Percentiles rank a stretch among this genome's conserved stretches.
Evolutionary conservation across 2,797 vertebrate genomes (phyloP).

Genomic region (Podarcis lilfordi): DNA sequence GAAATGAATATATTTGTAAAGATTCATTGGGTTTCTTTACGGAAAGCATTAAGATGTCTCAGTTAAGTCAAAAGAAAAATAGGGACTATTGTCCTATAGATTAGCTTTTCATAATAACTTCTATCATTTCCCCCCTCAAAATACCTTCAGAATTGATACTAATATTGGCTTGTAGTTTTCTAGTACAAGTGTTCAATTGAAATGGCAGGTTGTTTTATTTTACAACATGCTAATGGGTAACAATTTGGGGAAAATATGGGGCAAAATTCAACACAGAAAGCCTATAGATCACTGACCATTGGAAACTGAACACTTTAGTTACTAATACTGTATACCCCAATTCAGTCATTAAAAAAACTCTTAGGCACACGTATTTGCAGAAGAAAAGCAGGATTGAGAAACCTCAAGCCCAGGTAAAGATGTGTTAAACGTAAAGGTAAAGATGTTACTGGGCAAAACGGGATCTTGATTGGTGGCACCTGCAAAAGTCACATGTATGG

Average conservation of each 20-base stretch:
- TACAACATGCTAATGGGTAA: background rate
- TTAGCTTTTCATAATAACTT: constrained; percentile 26
- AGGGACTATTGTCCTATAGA: constrained; percentile 22
- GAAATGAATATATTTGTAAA: constrained; percentile 48
- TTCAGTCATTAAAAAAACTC: no score
- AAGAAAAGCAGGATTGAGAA: no score
- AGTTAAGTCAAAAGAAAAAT: constrained; percentile 43
- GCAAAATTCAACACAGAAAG: background rate
- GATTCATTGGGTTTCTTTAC: constrained; percentile 41
- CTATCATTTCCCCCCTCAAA: background rate
- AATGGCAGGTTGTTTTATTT: background rate
- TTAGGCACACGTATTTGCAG: no score
- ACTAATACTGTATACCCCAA: no score
- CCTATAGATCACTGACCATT: no score
- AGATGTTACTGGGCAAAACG: no score
- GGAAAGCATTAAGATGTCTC: constrained; percentile 25
- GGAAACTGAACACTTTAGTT: no score
- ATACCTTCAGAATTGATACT: constrained; percentile 5
- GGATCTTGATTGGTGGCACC: no score
- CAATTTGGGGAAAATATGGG: background rate
- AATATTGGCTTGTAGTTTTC: background rate
- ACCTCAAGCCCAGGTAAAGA: no score
- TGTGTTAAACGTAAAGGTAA: no score
- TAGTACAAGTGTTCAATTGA: background rate
- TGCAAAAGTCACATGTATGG: no score